Percentiles rank a stretch among this genome's conserved stretches.
Evolutionary conservation across 2,797 vertebrate genomes (phyloP).

Genomic region (Malurus leucopterus): DNA sequence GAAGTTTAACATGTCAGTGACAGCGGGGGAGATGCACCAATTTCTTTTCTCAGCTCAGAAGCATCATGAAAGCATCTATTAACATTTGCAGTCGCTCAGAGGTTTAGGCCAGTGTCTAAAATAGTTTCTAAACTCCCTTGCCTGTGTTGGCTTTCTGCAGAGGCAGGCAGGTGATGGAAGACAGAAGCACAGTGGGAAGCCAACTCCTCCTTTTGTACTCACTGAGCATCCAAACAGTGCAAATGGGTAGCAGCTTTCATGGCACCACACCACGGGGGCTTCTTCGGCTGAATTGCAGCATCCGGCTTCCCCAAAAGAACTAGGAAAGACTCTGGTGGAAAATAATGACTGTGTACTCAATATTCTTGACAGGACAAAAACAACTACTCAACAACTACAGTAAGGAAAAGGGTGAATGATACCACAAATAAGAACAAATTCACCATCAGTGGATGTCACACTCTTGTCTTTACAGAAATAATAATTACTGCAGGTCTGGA

Average conservation of each 20-base stretch:
- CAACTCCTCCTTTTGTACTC: not conserved
- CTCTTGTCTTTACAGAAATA: not conserved
- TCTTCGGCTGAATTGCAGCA: conserved; percentile 43
- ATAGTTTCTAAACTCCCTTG: not conserved
- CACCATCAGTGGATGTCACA: not conserved
- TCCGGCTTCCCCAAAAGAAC: not conserved
- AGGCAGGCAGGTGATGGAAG: not conserved
- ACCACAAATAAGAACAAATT: not conserved
- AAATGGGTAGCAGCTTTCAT: not conserved
- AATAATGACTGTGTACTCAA: not conserved
- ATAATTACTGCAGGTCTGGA: not conserved
- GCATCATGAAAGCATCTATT: not conserved
- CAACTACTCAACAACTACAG: not conserved
- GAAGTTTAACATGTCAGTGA: not conserved
- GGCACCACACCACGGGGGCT: not conserved
- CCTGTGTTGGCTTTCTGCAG: not conserved
- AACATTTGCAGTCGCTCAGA: not conserved
- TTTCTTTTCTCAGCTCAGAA: not conserved
- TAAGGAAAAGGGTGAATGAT: not conserved
- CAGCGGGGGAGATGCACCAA: not conserved
- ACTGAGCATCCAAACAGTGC: not conserved
- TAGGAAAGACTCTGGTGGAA: conserved; percentile 8
- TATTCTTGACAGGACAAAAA: conserved; percentile 1
- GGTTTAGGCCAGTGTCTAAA: not conserved
- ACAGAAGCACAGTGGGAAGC: not conserved